These are phyloP conservation scores for Latrodectus elegans DNA, from an alignment of 2,888 invertebrate species.

Conservation along the genomic window DNA sequence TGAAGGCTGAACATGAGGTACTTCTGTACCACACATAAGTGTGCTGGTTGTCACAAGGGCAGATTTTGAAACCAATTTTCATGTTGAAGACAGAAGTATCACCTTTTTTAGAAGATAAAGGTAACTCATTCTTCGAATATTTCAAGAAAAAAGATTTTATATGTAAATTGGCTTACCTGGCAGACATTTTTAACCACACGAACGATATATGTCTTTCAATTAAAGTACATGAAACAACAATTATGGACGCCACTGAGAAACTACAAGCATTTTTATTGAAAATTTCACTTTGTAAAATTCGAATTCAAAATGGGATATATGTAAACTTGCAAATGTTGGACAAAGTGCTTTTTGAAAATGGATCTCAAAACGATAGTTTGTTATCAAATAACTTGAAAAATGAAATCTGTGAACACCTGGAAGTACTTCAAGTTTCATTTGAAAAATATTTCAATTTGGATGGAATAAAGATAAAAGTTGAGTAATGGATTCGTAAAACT, in stretches of 20 bases:
- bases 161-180: not conserved
- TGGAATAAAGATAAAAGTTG: too few relatives aligned
- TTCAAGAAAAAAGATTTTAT: constrained; percentile 18
- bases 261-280: constrained; percentile 50
- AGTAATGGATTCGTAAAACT: too few relatives aligned
- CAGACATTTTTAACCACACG: constrained; percentile 32
- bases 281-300: constrained; percentile 45
- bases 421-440: too few relatives aligned
- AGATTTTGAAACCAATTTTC: constrained; percentile 52
- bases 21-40: constrained; percentile 50
- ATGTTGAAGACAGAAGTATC: constrained; percentile 48
- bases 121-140: constrained; percentile 53
- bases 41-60: constrained; percentile 48
- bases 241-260: constrained; percentile 47
- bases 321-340: constrained; percentile 49
- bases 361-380: too few relatives aligned
- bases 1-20: too few relatives aligned
- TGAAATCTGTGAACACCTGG: too few relatives aligned
- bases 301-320: constrained; percentile 48
- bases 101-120: constrained; percentile 52
- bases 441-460: too few relatives aligned
- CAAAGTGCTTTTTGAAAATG: constrained; percentile 48
- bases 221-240: constrained; percentile 44
- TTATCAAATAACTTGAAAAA: too few relatives aligned
- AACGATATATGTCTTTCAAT: constrained; percentile 3